Evolutionary conservation across 2,888 invertebrate species (phyloP).

Genomic region (Drosophila prolongata): DNA sequence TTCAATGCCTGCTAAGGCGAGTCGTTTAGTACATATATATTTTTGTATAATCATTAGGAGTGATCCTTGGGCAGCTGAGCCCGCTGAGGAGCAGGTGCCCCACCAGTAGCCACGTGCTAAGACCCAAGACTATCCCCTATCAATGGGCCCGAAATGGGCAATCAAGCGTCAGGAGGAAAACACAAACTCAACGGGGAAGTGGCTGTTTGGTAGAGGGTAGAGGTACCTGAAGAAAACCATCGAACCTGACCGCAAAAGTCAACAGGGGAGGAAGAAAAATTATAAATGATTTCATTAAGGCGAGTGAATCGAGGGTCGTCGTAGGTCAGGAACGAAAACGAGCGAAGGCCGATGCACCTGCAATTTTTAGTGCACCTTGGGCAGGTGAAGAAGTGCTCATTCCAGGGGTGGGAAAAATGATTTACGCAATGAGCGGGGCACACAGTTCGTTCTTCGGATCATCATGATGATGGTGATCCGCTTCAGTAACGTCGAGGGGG

Average conservation of each 20-base stretch:
- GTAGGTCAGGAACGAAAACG: slow-evolving; percentile 20
- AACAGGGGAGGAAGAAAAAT: slow-evolving; percentile 56
- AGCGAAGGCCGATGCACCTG: slow-evolving; percentile 23
- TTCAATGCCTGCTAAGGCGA: background rate
- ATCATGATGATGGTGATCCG: slow-evolving; percentile 42
- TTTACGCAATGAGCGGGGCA: slow-evolving; percentile 62
- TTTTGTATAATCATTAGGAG: slow-evolving; percentile 2
- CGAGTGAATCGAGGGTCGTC: slow-evolving; percentile 55
- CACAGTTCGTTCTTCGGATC: background rate
- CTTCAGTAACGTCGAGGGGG: slow-evolving; percentile 35
- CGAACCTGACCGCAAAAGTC: slow-evolving; percentile 18
- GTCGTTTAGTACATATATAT: too few species aligned
- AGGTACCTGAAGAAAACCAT: slow-evolving; percentile 10
- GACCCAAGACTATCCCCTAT: slow-evolving; percentile 16
- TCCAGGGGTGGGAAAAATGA: slow-evolving; percentile 76
- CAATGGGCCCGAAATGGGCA: slow-evolving; percentile 28
- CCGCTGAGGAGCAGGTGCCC: slow-evolving; percentile 4
- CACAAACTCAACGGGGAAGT: slow-evolving; percentile 12
- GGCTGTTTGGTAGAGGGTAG: background rate
- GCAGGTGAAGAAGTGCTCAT: slow-evolving; percentile 27
- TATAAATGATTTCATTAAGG: slow-evolving; percentile 76
- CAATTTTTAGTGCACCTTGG: slow-evolving; percentile 17
- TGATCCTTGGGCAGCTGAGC: slow-evolving; percentile 4
- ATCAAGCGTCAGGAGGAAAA: slow-evolving; percentile 31
- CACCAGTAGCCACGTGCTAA: slow-evolving; percentile 40